Conservation (phyloP, 2,113 vertebrate genomes). For the Dunckerocampus dactyliophorus region DNA sequence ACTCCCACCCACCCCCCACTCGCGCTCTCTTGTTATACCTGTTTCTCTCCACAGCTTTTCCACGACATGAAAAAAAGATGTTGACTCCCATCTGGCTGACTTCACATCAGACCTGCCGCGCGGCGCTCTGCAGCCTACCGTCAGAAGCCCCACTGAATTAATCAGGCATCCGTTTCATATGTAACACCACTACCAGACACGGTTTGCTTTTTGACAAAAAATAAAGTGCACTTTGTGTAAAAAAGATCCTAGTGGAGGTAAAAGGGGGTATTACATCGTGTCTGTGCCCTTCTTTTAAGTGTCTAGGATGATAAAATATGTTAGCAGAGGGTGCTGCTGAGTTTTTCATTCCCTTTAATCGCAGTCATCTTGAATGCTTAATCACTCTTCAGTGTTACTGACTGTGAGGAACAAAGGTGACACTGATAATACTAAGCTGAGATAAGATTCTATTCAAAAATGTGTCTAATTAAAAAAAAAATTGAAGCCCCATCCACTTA, state of each 20-base stretch:
- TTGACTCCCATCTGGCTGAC: conserved; percentile 69
- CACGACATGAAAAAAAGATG: conserved; percentile 61
- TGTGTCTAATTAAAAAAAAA: conserved; percentile 19
- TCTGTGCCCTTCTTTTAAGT: conserved; percentile 20
- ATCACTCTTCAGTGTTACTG: conserved; percentile 49
- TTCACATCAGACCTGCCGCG: conserved; percentile 60
- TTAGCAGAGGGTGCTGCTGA: conserved; percentile 22
- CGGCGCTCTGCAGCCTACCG: conserved; percentile 39
- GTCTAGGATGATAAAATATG: conserved; percentile 32
- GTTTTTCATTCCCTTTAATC: conserved; percentile 21
- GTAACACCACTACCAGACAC: conserved; percentile 11
- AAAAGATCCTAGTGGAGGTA: conserved; percentile 2
- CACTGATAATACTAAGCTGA: conserved; percentile 46
- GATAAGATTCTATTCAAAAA: conserved; percentile 47
- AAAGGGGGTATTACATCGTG: conserved; percentile 8
- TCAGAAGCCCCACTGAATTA: conserved; percentile 42
- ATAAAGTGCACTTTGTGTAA: background rate
- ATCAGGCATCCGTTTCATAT: conserved; percentile 29
- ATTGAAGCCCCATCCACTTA: background rate
- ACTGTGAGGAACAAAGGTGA: conserved; percentile 44
- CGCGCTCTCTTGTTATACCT: conserved; percentile 19
- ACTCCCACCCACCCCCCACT: background rate
- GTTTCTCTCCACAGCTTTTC: conserved; percentile 54
- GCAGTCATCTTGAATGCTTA: conserved; percentile 47
- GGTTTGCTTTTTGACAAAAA: background rate